Percentiles rank a stretch among this genome's conserved stretches.
phyloP scores from a whole-genome alignment of 1,140 invertebrate species.

The Eriosoma lanigerum region DNA sequence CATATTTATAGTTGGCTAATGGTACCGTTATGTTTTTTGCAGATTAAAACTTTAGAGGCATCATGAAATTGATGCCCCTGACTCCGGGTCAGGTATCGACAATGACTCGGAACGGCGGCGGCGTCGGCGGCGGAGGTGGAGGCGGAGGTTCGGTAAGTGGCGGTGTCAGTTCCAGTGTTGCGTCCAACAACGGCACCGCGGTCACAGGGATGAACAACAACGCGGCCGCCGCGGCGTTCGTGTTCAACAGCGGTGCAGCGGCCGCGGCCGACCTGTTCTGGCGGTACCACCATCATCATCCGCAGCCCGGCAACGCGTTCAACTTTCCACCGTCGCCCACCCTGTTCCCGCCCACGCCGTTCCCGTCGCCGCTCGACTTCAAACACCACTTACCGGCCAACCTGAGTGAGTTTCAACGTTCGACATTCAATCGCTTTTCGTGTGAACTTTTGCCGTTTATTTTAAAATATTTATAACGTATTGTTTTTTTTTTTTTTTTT shows the following conservation, averaged over 20 bases:
- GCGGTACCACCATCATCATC: slow-evolving; percentile 72
- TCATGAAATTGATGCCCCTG: slow-evolving; percentile 48
- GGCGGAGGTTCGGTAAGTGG: background rate
- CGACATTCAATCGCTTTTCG: no score
- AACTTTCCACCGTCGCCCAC: slow-evolving; percentile 63
- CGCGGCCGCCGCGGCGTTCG: slow-evolving; percentile 60
- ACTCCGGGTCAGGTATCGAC: slow-evolving; percentile 39
- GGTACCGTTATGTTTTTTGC: background rate
- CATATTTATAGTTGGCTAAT: no score
- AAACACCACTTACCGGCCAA: slow-evolving; percentile 80
- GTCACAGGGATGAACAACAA: slow-evolving; percentile 20
- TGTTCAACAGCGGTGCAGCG: slow-evolving; percentile 68
- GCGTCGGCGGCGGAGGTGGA: background rate
- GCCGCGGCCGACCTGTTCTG: slow-evolving; percentile 66
- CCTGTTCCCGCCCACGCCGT: slow-evolving; percentile 57
- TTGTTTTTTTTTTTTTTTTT: no score
- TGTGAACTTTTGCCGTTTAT: no score
- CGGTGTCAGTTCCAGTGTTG: background rate
- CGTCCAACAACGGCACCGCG: slow-evolving; percentile 6
- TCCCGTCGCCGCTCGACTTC: slow-evolving; percentile 73
- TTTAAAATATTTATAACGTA: no score
- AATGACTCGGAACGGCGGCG: background rate
- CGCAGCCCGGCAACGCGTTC: slow-evolving; percentile 79
- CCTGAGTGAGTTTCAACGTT: slow-evolving; percentile 61
- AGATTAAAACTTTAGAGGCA: slow-evolving; percentile 12